Percentiles rank a stretch among this genome's conserved stretches.
These are phyloP conservation scores for Huso huso DNA, from an alignment of 2,797 vertebrate species.

Conservation along the genomic window DNA sequence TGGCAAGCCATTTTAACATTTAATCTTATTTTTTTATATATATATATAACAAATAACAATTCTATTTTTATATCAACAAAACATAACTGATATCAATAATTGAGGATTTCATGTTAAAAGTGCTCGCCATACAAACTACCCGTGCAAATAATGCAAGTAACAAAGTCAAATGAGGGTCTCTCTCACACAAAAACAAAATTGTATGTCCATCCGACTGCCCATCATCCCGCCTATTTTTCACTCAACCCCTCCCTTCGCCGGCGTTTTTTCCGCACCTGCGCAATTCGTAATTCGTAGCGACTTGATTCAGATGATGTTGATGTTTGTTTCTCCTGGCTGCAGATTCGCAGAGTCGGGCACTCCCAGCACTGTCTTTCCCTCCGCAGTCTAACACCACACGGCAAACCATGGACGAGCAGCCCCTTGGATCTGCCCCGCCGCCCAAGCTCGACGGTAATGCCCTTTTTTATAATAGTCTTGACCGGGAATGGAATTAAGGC, in stretches of 20 bases:
- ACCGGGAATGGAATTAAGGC: conserved; percentile 19
- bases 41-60: no score
- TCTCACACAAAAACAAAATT: no score
- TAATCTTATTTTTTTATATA: no score
- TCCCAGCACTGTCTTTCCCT: conserved; percentile 40
- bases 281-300: neutral
- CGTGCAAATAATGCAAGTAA: no score
- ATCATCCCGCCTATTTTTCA: no score
- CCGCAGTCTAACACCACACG: conserved; percentile 30
- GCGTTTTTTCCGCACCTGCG: conserved; percentile 28
- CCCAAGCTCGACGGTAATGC: conserved; percentile 59
- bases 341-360: conserved; percentile 51
- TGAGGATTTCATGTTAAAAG: no score
- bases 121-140: no score
- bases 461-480: conserved; percentile 12
- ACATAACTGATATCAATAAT: no score
- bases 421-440: conserved; percentile 52
- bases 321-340: conserved; percentile 39
- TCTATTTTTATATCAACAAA: no score
- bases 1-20: no score
- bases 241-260: conserved; percentile 17
- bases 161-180: no score
- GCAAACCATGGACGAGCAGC: conserved; percentile 66
- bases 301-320: conserved; percentile 33
- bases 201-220: no score